Evolutionary conservation across 2,888 invertebrate species (phyloP).

Genomic region (Athripsodes cinereus): DNA sequence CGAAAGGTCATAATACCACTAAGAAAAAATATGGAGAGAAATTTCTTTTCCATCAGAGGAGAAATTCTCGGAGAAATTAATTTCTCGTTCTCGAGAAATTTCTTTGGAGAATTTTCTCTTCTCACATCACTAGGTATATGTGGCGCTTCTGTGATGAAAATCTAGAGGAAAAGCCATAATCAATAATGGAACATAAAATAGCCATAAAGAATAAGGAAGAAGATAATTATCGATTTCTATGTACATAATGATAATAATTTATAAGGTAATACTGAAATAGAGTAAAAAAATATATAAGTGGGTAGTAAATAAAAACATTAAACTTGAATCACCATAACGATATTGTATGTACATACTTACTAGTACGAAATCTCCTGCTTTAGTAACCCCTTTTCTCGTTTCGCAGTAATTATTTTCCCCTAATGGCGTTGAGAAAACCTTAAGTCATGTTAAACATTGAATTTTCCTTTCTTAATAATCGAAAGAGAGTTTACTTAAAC

Average conservation of each 20-base stretch:
- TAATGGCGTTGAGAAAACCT: slow-evolving; percentile 1
- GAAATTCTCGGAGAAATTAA: no score
- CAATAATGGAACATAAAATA: not conserved
- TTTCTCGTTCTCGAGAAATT: no score
- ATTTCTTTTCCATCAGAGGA: no score
- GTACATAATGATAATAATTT: not conserved
- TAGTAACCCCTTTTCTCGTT: not conserved
- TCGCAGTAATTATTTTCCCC: not conserved
- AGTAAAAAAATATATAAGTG: no score
- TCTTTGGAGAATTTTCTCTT: no score
- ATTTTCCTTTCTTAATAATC: not conserved
- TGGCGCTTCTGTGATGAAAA: no score
- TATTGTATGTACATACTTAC: no score
- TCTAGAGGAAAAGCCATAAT: no score
- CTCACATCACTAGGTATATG: no score
- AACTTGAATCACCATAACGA: not conserved
- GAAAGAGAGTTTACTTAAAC: not conserved
- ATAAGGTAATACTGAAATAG: not conserved
- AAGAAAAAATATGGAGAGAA: no score
- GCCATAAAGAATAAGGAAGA: not conserved
- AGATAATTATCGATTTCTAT: not conserved
- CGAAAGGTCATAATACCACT: no score
- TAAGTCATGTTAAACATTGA: slow-evolving; percentile 1
- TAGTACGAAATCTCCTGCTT: not conserved
- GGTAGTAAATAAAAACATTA: not conserved